These are phyloP conservation scores for Zoanthus gigantus DNA, from an alignment of 92 coral and sea anemone species.

Conservation along the genomic window DNA sequence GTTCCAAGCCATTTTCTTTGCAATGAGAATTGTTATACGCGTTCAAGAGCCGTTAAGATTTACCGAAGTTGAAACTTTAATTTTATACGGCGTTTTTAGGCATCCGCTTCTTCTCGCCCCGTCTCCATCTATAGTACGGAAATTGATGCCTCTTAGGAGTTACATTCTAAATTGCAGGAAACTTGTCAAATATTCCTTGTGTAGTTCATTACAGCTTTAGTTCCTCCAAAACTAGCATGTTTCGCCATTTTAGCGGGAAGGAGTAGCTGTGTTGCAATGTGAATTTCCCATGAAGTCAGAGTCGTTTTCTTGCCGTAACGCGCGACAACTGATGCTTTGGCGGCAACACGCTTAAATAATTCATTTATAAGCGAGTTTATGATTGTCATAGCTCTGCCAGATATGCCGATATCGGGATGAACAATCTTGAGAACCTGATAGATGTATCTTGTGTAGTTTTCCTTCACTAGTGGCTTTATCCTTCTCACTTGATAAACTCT, in stretches of 20 bases:
- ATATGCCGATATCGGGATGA: conserved; percentile 84
- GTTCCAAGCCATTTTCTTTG: not conserved
- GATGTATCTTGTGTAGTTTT: conserved; percentile 75
- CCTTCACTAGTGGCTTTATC: conserved; percentile 47
- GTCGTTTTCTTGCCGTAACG: conserved; percentile 72
- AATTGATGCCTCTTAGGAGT: too few relatives aligned
- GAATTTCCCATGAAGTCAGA: conserved; percentile 78
- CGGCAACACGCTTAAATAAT: conserved; percentile 75
- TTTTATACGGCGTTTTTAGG: too few relatives aligned
- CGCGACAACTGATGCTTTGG: conserved; percentile 72
- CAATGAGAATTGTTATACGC: not conserved
- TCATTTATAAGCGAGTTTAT: conserved; percentile 87
- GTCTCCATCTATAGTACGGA: too few relatives aligned
- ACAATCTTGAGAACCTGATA: conserved; percentile 81
- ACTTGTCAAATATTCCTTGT: conserved; percentile 60
- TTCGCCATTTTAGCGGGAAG: conserved; percentile 79
- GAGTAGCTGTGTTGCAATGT: conserved; percentile 75
- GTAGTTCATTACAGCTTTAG: conserved; percentile 76
- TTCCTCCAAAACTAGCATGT: conserved; percentile 77
- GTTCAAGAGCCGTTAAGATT: too few relatives aligned
- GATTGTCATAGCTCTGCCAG: conserved; percentile 82
- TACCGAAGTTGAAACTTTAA: too few relatives aligned
- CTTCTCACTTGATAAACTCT: conserved; percentile 18
- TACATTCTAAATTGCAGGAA: not conserved
- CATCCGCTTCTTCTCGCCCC: too few relatives aligned